Percentiles rank a stretch among this genome's conserved stretches.
phyloP scores from a whole-genome alignment of 2,888 invertebrate species.

The Andrena marginata region DNA sequence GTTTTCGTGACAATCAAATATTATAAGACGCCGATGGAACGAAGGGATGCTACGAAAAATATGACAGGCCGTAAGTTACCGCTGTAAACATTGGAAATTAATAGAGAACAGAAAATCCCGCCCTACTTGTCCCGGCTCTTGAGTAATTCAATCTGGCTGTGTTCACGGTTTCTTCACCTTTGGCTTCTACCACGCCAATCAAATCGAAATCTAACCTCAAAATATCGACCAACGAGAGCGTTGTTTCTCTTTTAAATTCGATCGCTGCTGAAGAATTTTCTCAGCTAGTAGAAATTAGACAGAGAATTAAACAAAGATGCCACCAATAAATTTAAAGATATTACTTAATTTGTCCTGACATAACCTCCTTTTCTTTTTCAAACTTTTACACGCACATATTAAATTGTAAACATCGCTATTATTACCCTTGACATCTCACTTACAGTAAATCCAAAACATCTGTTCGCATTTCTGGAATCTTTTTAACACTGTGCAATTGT shows the following conservation, averaged over 20 bases:
- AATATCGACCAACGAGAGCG: constrained; percentile 24
- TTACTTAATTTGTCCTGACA: neutral
- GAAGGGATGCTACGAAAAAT: constrained; percentile 27
- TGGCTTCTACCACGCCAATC: constrained; percentile 84
- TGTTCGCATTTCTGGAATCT: neutral
- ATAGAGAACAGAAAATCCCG: constrained; percentile 55
- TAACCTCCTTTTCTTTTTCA: neutral
- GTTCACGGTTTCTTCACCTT: constrained; percentile 79
- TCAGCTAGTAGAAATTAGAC: constrained; percentile 7
- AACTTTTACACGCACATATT: neutral
- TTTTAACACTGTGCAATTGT: neutral
- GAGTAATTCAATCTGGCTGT: constrained; percentile 80
- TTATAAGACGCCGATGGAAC: constrained; percentile 17
- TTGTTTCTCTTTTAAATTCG: constrained; percentile 12
- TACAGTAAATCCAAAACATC: neutral
- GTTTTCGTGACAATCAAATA: constrained; percentile 30
- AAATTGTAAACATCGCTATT: constrained; percentile 7
- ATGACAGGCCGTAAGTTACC: constrained; percentile 55
- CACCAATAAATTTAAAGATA: constrained; percentile 3
- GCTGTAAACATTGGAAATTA: constrained; percentile 45
- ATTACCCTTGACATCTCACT: neutral
- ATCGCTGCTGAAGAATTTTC: neutral
- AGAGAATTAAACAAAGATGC: constrained; percentile 22
- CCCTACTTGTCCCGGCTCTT: constrained; percentile 74
- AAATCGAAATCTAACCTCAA: constrained; percentile 79